A percentile compares a stretch with the other conserved stretches of the same genome.
Conservation (phyloP, 1,140 invertebrate species). For the Ridgeia piscesae region DNA sequence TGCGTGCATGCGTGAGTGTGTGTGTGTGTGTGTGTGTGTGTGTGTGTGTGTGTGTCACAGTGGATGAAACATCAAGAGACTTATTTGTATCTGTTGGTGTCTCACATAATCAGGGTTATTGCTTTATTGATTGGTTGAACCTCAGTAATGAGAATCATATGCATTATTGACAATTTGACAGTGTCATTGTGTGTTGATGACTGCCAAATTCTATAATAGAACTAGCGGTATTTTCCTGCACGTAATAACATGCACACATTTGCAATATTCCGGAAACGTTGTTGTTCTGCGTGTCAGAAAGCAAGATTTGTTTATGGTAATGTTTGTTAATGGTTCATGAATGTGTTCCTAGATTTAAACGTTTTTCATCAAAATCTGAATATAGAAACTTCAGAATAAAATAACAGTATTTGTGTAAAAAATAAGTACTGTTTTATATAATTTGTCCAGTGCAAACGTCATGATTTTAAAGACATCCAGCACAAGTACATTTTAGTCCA, state of each 20-base stretch:
- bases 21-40: no score
- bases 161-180: slow-evolving; percentile 1
- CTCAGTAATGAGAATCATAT: not conserved
- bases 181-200: not conserved
- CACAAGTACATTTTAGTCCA: no score
- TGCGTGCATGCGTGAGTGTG: no score
- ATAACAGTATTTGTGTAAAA: no score
- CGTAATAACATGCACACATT: not conserved
- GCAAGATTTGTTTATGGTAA: not conserved
- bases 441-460: no score
- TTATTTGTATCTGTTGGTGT: not conserved
- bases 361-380: no score
- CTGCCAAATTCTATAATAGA: not conserved
- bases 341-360: no score
- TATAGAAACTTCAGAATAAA: no score
- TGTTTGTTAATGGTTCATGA: no score
- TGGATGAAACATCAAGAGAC: not conserved
- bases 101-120: not conserved
- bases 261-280: not conserved
- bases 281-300: not conserved
- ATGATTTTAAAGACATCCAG: no score
- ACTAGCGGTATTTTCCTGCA: not conserved
- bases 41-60: not conserved
- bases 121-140: not conserved
- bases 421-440: no score